Evolutionary conservation across 2,113 vertebrate genomes (phyloP).

Genomic region (Chloropsis hardwickii): DNA sequence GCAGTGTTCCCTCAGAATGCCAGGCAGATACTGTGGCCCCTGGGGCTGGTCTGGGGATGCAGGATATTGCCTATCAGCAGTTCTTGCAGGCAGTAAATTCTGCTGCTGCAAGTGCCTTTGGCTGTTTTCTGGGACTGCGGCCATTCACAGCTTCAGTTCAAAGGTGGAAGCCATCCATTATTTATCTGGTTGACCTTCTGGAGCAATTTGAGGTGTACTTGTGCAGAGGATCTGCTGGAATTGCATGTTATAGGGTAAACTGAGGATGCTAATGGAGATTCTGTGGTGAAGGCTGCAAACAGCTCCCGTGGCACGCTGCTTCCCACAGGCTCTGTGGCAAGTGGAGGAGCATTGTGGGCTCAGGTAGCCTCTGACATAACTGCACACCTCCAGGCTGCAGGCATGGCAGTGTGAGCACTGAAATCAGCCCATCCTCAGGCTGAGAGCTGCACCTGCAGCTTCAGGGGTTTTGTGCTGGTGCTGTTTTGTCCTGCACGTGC

Average conservation of each 20-base stretch:
- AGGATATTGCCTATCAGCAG: not conserved
- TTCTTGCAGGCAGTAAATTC: constrained; percentile 27
- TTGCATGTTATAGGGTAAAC: not conserved
- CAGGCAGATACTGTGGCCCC: not conserved
- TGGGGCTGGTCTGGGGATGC: not conserved
- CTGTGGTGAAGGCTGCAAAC: not conserved
- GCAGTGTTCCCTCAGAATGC: not conserved
- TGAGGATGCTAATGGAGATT: not conserved
- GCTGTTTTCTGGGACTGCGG: not conserved
- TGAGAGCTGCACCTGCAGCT: not conserved
- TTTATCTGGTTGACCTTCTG: constrained; percentile 36
- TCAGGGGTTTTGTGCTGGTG: not conserved
- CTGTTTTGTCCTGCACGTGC: not conserved
- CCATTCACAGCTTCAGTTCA: constrained; percentile 22
- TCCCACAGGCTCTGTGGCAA: not conserved
- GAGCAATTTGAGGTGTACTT: not conserved
- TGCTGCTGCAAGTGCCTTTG: not conserved
- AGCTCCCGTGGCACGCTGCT: accelerated
- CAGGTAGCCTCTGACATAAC: accelerated
- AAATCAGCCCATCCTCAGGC: not conserved
- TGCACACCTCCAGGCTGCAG: not conserved
- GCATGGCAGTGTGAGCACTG: accelerated
- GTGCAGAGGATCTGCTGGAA: not conserved
- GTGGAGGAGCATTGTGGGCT: not conserved
- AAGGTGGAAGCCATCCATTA: constrained; percentile 21